These are phyloP conservation scores for Pseudomyrmex sp. DNA, from an alignment of 1,140 invertebrate species.

Conservation along the genomic window DNA sequence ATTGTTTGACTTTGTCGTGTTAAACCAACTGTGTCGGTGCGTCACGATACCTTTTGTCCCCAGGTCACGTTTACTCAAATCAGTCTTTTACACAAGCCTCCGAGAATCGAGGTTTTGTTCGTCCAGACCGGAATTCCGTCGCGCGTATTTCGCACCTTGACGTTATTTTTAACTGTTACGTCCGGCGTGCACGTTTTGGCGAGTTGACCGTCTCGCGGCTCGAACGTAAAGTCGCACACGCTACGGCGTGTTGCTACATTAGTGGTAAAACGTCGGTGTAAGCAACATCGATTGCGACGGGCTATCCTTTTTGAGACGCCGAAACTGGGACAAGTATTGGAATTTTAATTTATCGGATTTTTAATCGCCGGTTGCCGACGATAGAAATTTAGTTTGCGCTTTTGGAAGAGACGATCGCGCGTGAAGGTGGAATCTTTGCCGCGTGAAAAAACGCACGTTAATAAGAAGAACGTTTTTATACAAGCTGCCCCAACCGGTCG, in stretches of 20 bases:
- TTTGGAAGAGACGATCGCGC: background rate
- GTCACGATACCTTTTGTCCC: too few relatives aligned
- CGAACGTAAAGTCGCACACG: slow-evolving; percentile 32
- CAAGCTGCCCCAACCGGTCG: background rate
- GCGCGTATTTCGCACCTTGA: slow-evolving; percentile 50
- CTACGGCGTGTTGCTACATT: slow-evolving; percentile 3
- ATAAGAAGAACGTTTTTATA: slow-evolving; percentile 1
- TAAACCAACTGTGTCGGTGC: too few relatives aligned
- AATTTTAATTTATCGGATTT: background rate
- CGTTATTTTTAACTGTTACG: slow-evolving; percentile 71
- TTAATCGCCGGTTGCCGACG: background rate
- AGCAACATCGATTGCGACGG: slow-evolving; percentile 5
- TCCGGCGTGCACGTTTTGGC: slow-evolving; percentile 16
- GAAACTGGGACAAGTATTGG: background rate
- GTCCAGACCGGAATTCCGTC: slow-evolving; percentile 28
- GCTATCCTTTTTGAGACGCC: background rate
- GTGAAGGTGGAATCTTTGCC: background rate
- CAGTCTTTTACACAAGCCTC: background rate
- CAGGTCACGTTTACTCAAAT: too few relatives aligned
- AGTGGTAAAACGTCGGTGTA: slow-evolving; percentile 6
- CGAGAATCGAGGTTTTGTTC: slow-evolving; percentile 7
- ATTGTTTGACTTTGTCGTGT: too few relatives aligned
- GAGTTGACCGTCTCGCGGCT: slow-evolving; percentile 51
- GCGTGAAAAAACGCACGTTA: background rate
- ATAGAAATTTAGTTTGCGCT: background rate